Conservation (phyloP, 2,888 invertebrate species). For the Cylindroiulus punctatus region DNA sequence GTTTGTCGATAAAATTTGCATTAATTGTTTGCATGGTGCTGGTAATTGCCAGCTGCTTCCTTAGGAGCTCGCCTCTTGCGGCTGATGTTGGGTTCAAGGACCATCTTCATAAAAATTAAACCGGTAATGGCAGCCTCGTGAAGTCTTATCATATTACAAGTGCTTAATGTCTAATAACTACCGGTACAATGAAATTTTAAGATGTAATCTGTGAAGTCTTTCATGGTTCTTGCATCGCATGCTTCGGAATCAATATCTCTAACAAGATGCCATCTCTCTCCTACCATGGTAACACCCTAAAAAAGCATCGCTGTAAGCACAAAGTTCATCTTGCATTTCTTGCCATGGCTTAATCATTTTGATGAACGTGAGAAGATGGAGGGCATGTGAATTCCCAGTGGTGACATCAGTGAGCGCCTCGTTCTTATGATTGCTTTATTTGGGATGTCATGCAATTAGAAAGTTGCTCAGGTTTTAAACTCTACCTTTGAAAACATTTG, state of each 20-base stretch:
- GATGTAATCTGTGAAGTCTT: conserved; percentile 24
- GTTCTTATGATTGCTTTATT: not conserved
- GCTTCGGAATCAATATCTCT: conserved; percentile 4
- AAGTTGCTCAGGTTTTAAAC: not conserved
- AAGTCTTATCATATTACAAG: conserved; percentile 40
- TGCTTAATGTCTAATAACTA: conserved; percentile 40
- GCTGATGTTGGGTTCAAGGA: conserved; percentile 39
- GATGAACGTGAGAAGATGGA: not conserved
- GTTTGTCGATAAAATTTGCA: conserved; percentile 45
- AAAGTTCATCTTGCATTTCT: not conserved
- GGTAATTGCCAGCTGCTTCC: conserved; percentile 43
- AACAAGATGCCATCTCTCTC: not conserved
- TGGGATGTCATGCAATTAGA: not conserved
- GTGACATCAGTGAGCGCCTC: not conserved
- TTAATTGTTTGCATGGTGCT: conserved; percentile 43
- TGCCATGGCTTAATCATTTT: not conserved
- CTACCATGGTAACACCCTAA: not conserved
- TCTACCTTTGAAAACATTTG: not conserved
- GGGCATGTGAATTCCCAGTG: not conserved
- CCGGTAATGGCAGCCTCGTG: not conserved
- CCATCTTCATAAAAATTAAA: conserved; percentile 41
- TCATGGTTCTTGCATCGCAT: conserved; percentile 8
- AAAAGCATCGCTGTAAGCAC: not conserved
- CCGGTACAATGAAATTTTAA: conserved; percentile 39
- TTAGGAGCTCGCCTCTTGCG: conserved; percentile 14